These are phyloP conservation scores for Zapus hudsonius DNA, from an alignment of 2,113 vertebrate genomes.

Conservation along the genomic window DNA sequence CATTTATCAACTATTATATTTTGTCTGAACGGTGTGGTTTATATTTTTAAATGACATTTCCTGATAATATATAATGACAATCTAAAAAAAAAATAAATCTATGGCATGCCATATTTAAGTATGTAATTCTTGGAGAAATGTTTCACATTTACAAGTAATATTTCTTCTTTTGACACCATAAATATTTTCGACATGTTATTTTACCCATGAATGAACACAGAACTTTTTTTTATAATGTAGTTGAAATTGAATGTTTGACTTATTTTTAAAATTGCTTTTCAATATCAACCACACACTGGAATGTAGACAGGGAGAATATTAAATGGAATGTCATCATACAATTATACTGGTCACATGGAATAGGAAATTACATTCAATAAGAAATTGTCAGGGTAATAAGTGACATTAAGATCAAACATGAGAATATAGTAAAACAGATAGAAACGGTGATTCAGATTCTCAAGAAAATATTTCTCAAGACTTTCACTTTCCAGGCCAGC, in stretches of 20 bases:
- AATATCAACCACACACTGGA: conserved; percentile 32
- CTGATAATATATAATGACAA: background rate
- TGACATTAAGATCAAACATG: background rate
- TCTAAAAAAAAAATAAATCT: background rate
- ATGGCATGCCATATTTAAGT: conserved; percentile 8
- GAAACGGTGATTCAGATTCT: background rate
- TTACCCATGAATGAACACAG: conserved; percentile 60
- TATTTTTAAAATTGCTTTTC: conserved; percentile 61
- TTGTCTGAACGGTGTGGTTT: conserved; percentile 26
- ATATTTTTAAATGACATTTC: conserved; percentile 47
- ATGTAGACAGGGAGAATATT: conserved; percentile 56
- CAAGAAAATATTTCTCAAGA: background rate
- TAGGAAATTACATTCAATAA: conserved; percentile 48
- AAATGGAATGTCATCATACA: conserved; percentile 51
- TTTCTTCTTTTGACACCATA: conserved; percentile 47
- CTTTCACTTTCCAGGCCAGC: background rate
- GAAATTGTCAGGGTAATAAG: conserved; percentile 49
- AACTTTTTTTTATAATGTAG: background rate
- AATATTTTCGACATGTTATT: conserved; percentile 65
- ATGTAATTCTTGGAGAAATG: conserved; percentile 44
- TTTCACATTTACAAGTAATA: conserved; percentile 39
- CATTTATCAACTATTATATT: background rate
- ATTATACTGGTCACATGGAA: conserved; percentile 22
- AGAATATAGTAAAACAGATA: background rate
- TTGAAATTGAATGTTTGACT: conserved; percentile 63